Percentiles rank a stretch among this genome's conserved stretches.
These are phyloP conservation scores for Phanerotoma sp. DNA, from an alignment of 2,888 invertebrate genomes.

Conservation along the genomic window DNA sequence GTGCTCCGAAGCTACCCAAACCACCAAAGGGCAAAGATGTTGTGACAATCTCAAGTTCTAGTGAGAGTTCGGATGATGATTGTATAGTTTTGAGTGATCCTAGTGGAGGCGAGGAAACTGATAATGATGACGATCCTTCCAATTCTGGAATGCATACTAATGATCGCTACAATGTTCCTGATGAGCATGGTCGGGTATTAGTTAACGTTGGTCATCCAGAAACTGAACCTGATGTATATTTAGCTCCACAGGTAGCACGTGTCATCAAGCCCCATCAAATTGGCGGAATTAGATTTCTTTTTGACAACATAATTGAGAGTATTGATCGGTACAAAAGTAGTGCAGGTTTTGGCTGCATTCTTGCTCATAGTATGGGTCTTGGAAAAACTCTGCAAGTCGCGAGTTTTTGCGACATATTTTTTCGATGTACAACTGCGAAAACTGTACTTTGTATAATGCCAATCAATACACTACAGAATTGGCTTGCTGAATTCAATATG, in stretches of 20 bases:
- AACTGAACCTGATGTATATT: constrained; percentile 85
- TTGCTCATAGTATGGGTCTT: constrained; percentile 98
- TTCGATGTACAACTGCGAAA: constrained; percentile 84
- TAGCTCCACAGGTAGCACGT: constrained; percentile 87
- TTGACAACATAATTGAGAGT: constrained; percentile 96
- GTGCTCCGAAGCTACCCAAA: constrained; percentile 43
- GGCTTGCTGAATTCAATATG: constrained; percentile 96
- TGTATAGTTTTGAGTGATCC: constrained; percentile 86
- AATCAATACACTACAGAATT: constrained; percentile 97
- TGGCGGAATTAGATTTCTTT: constrained; percentile 92
- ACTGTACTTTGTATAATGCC: constrained; percentile 96
- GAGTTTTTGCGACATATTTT: constrained; percentile 94
- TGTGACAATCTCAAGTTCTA: constrained; percentile 74
- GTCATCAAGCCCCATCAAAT: constrained; percentile 97
- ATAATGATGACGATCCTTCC: constrained; percentile 80
- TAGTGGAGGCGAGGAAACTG: constrained; percentile 76
- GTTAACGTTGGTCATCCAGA: constrained; percentile 93
- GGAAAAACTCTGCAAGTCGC: constrained; percentile 98
- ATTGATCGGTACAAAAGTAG: constrained; percentile 78
- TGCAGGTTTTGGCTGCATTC: constrained; percentile 92
- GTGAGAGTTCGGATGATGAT: constrained; percentile 76
- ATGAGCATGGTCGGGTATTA: constrained; percentile 83
- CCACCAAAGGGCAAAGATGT: constrained; percentile 60
- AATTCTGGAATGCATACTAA: constrained; percentile 94
- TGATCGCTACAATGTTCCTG: constrained; percentile 87